A percentile compares a stretch with the other conserved stretches of the same genome.
These are phyloP conservation scores for Oryzias melastigma DNA, from an alignment of 2,113 vertebrate genomes.

Conservation along the genomic window DNA sequence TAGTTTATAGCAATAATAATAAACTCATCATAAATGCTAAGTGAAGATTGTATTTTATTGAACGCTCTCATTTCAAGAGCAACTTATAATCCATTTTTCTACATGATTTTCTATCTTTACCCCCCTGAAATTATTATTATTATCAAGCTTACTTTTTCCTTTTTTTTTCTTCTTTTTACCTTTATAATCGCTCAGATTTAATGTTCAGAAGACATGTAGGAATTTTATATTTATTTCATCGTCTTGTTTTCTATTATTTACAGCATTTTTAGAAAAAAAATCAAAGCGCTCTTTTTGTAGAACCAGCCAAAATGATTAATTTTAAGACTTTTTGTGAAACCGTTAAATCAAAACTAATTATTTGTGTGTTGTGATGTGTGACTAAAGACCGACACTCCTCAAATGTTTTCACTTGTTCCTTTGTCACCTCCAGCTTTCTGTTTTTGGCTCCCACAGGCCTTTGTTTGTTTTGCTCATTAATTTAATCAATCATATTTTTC, in stretches of 20 bases:
- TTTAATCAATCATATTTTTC: slow-evolving; percentile 7
- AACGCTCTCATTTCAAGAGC: too few relatives aligned
- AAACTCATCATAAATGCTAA: too few relatives aligned
- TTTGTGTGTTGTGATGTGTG: slow-evolving; percentile 12
- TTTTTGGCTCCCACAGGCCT: background rate
- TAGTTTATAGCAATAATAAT: too few relatives aligned
- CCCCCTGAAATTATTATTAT: too few relatives aligned
- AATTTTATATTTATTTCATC: too few relatives aligned
- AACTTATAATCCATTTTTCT: too few relatives aligned
- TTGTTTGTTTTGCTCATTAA: slow-evolving; percentile 33
- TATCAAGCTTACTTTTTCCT: too few relatives aligned
- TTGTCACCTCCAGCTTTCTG: background rate
- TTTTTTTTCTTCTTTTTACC: too few relatives aligned
- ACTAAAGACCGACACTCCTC: slow-evolving; percentile 25
- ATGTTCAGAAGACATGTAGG: too few relatives aligned
- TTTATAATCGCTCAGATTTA: too few relatives aligned
- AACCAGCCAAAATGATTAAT: background rate
- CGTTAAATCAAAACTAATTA: slow-evolving; percentile 16
- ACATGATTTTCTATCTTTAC: too few relatives aligned
- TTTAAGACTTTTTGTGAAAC: slow-evolving; percentile 11
- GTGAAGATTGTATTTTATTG: too few relatives aligned
- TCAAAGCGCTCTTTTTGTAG: background rate
- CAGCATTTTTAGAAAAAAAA: background rate
- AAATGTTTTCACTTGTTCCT: background rate
- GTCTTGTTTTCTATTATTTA: background rate